Percentiles rank a stretch among this genome's conserved stretches.
These are phyloP conservation scores for Eupithecia insigniata DNA, from an alignment of 2,888 invertebrate genomes.

Conservation along the genomic window DNA sequence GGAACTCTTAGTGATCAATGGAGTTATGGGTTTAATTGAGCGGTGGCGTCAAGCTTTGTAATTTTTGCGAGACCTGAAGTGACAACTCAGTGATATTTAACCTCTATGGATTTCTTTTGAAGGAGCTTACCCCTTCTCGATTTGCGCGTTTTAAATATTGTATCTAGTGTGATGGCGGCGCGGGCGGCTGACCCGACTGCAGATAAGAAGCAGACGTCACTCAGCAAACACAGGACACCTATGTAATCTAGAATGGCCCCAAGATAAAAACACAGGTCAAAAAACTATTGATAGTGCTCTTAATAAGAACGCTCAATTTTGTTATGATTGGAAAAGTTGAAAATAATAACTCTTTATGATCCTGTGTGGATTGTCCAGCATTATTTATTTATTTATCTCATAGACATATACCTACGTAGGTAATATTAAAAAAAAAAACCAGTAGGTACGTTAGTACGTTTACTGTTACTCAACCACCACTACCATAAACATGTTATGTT, in stretches of 20 bases:
- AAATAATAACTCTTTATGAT: background rate
- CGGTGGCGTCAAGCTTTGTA: background rate
- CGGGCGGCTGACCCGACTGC: conserved; percentile 49
- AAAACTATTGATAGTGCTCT: conserved; percentile 25
- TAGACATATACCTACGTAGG: background rate
- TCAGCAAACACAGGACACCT: conserved; percentile 45
- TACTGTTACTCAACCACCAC: too few species aligned
- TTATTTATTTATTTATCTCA: too few species aligned
- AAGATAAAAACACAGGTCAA: conserved; percentile 48
- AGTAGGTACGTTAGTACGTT: too few species aligned
- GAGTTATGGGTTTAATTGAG: conserved; percentile 33
- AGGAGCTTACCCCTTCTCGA: background rate
- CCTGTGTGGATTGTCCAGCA: too few species aligned
- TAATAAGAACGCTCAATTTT: background rate
- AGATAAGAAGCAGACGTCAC: conserved; percentile 49
- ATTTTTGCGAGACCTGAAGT: background rate
- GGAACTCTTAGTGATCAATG: conserved; percentile 30
- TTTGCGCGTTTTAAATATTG: background rate
- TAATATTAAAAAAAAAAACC: background rate
- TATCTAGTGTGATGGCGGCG: background rate
- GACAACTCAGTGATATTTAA: background rate
- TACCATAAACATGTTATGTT: background rate
- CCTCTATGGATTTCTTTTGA: background rate
- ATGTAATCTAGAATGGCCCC: conserved; percentile 39
- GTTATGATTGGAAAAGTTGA: background rate